Percentiles rank a stretch among this genome's conserved stretches.
phyloP scores from a whole-genome alignment of 2,888 invertebrate species.

The Galerucella pusilla region DNA sequence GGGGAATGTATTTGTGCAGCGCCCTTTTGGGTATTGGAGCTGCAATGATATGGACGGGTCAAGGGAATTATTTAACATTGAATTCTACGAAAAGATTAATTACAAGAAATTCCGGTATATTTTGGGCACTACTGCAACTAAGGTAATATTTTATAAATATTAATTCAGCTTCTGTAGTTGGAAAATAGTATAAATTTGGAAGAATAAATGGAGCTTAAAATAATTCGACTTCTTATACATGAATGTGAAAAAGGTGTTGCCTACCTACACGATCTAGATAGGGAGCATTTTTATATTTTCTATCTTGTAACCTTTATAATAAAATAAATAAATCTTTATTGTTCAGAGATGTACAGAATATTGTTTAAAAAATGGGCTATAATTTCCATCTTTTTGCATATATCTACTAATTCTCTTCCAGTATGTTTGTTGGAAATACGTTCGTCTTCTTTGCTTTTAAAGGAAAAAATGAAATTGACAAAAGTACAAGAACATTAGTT shows the following conservation, averaged over 20 bases:
- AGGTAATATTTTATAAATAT: constrained; percentile 68
- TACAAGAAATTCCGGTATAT: constrained; percentile 93
- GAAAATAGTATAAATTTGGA: too few relatives aligned
- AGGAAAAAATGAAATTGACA: constrained; percentile 79
- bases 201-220: too few relatives aligned
- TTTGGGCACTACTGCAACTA: constrained; percentile 96
- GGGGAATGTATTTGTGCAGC: constrained; percentile 87
- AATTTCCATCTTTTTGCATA: background rate
- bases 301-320: too few relatives aligned
- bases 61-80: constrained; percentile 90
- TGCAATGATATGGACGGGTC: constrained; percentile 95
- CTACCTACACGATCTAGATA: too few relatives aligned
- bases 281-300: too few relatives aligned
- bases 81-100: constrained; percentile 91
- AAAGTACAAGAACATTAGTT: constrained; percentile 78
- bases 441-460: constrained; percentile 94
- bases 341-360: background rate
- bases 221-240: too few relatives aligned
- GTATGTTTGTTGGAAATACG: constrained; percentile 94
- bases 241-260: too few relatives aligned
- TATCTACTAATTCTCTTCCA: constrained; percentile 65
- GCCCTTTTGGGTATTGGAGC: constrained; percentile 91
- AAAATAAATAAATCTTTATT: too few relatives aligned
- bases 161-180: background rate
- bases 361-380: background rate